Base-by-base conservation (phyloP, 2,113 vertebrate species). In the Oryzias woworae region DNA sequence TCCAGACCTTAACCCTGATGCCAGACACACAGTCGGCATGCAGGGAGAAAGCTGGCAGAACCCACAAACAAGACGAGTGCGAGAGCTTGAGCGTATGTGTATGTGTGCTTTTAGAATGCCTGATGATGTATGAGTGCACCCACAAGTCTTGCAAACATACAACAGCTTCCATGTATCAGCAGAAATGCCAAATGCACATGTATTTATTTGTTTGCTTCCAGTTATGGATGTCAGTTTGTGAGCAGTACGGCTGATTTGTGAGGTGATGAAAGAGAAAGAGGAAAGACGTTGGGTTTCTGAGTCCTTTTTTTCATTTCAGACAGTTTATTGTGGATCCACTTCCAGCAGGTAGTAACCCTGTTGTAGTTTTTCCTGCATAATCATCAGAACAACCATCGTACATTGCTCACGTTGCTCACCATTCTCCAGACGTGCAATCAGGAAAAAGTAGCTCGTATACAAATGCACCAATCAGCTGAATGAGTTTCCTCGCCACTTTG, bases 1-100 rank as follows among this genome's bases (percentile, higher is more conserved):
- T 85, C 72, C 81, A 85, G 66, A 77, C 76, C 75, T 80, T 75
- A 69, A 86, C 80, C 76, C 61, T 3, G 17, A 65, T 83, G 85
- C 84, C 87, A 90, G 82, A 85, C 71, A 66, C 82, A 84, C 85
- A 86, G 85, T 83, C 81, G 70, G 85, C 82, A 75, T 71, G 79
- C 67, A 62, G 75, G 48, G 62, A 54, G 66, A 66, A 69, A 82
- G 59, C 80, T 88, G 84, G 81, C 81, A 81, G 65, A 67, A 63
- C 53, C 78, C 58, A 58, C 73, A 76, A 79, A 79, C 62, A 73
- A 66, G 66, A 59, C 24, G 61, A 69, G 78, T 71, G 79, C 44
- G 48, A 24, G 55, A 14, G 41, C n/a, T 26, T n/a, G 22, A 45
- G 61, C 51, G 53, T 49, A 18, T 23, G 51, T 48, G 61, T 49